Conservation (phyloP, 2,113 vertebrate species). For the mouse (Mus musculus) region DNA sequence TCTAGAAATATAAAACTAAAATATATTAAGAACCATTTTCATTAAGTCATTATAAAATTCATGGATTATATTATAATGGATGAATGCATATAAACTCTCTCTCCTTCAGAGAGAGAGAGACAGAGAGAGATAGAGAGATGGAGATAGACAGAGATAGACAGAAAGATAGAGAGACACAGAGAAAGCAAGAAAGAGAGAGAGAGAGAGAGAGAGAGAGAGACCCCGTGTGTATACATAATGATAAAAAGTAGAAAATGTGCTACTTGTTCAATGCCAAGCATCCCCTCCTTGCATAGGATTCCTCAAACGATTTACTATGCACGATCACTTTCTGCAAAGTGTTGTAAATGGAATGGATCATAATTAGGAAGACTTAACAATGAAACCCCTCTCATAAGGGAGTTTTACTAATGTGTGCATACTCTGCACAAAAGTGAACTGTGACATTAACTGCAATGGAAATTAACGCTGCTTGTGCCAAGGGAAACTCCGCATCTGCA, state of each 20-base stretch:
- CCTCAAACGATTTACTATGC: not conserved
- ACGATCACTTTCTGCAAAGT: not conserved
- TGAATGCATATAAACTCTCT: not conserved
- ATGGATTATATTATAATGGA: not conserved
- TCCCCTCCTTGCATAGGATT: not conserved
- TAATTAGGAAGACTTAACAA: slow-evolving; percentile 10
- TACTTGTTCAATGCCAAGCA: not conserved
- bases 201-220: no score
- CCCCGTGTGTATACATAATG: not conserved
- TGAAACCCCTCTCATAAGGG: not conserved
- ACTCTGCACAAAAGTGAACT: not conserved
- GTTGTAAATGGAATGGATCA: not conserved
- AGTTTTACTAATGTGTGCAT: not conserved
- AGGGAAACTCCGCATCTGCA: not conserved
- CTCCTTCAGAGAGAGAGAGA: not conserved
- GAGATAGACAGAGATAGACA: not conserved
- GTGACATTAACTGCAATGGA: not conserved
- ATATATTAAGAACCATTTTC: not conserved
- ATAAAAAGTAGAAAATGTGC: not conserved
- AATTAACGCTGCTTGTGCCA: not conserved
- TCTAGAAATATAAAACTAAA: not conserved
- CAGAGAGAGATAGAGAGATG: not conserved
- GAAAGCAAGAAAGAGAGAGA: not conserved
- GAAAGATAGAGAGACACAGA: not conserved
- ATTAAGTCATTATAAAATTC: not conserved